Conservation (phyloP, 2,888 invertebrate genomes). For the Caenorhabditis afra region DNA sequence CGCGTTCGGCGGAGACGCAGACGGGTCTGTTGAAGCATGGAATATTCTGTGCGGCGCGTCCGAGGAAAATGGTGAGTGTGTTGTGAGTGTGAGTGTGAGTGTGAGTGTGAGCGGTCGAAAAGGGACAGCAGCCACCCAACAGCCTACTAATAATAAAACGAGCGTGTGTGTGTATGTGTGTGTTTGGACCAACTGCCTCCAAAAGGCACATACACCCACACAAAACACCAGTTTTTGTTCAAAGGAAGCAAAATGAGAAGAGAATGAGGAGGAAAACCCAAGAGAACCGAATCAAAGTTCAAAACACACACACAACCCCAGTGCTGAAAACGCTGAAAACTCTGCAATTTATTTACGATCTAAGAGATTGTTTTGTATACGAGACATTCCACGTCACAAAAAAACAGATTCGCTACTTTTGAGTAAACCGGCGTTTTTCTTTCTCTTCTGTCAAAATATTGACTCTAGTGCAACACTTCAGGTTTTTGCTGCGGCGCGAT, state of each 20-base stretch:
- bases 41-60: constrained; percentile 44
- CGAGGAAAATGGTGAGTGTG: not conserved
- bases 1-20: constrained; percentile 8
- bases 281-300: constrained; percentile 26
- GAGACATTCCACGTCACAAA: too few relatives aligned
- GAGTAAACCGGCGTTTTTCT: too few relatives aligned
- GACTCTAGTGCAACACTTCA: too few relatives aligned
- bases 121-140: constrained; percentile 2
- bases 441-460: too few relatives aligned
- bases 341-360: too few relatives aligned
- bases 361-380: too few relatives aligned
- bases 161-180: not conserved
- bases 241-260: not conserved
- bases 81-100: constrained; percentile 34
- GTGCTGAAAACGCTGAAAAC: not conserved
- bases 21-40: constrained; percentile 49
- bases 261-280: constrained; percentile 1
- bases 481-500: too few relatives aligned
- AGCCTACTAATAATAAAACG: constrained; percentile 38
- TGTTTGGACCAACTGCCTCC: constrained; percentile 5
- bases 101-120: not conserved
- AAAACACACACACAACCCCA: too few relatives aligned
- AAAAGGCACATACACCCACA: constrained; percentile 7
- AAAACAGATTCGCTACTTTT: too few relatives aligned
- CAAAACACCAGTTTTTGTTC: constrained; percentile 18